Percentiles rank a stretch among this genome's conserved stretches.
Evolutionary conservation across 2,888 invertebrate genomes (phyloP).

Genomic region (Zygogramma bicolorata): DNA sequence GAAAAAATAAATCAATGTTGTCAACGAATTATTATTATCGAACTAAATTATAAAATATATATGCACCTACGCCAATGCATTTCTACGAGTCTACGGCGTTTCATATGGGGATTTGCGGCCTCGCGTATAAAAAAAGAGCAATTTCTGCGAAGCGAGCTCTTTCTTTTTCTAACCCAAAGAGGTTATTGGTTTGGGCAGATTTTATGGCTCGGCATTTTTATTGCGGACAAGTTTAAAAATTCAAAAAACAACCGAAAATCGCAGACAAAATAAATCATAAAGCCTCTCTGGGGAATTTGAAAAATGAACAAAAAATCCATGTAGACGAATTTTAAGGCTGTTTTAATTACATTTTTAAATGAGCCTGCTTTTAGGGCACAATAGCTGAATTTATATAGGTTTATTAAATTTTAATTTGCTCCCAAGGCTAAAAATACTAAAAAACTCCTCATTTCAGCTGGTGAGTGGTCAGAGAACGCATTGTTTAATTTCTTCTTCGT

Average conservation of each 20-base stretch:
- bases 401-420: slow-evolving; percentile 66
- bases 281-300: slow-evolving; percentile 61
- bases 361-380: slow-evolving; percentile 59
- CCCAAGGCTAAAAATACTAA: slow-evolving; percentile 50
- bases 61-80: slow-evolving; percentile 34
- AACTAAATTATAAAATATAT: background rate
- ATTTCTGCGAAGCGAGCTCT: slow-evolving; percentile 47
- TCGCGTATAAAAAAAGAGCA: slow-evolving; percentile 44
- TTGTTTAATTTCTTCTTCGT: slow-evolving; percentile 49
- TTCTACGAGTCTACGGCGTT: slow-evolving; percentile 39
- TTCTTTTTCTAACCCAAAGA: slow-evolving; percentile 47
- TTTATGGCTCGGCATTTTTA: slow-evolving; percentile 66
- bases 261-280: slow-evolving; percentile 68
- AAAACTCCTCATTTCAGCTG: slow-evolving; percentile 47
- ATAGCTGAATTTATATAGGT: slow-evolving; percentile 66
- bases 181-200: slow-evolving; percentile 53
- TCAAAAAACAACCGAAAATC: slow-evolving; percentile 66
- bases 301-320: slow-evolving; percentile 61
- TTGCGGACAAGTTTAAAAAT: slow-evolving; percentile 66
- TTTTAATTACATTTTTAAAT: slow-evolving; percentile 65
- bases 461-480: slow-evolving; percentile 37
- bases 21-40: no score
- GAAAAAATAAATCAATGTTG: no score
- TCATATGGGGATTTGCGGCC: slow-evolving; percentile 46
- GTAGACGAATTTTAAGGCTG: slow-evolving; percentile 54